These are phyloP conservation scores for Budorcas taxicolor DNA, from an alignment of 2,113 vertebrate genomes.

Conservation along the genomic window DNA sequence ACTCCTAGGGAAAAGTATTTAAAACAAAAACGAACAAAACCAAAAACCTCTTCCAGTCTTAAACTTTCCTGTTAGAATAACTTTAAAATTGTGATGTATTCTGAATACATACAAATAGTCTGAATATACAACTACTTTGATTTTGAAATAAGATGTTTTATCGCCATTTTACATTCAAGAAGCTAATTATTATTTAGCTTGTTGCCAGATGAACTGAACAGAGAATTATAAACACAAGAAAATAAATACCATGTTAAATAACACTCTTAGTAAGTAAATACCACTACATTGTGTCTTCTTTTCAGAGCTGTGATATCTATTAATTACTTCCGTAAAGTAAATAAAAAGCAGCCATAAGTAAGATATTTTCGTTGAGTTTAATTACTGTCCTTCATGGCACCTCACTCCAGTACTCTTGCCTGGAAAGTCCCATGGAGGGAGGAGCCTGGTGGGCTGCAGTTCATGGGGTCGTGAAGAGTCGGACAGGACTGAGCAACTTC, in stretches of 20 bases:
- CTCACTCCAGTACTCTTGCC: too few relatives aligned
- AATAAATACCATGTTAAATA: not conserved
- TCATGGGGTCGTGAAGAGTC: too few relatives aligned
- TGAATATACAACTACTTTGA: not conserved
- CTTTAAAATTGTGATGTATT: not conserved
- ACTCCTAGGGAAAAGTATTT: not conserved
- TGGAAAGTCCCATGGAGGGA: too few relatives aligned
- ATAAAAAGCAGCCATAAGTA: not conserved
- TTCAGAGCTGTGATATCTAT: not conserved
- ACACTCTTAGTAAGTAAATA: not conserved
- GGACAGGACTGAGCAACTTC: too few relatives aligned
- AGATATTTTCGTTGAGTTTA: not conserved
- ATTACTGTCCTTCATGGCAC: not conserved
- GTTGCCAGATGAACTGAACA: not conserved
- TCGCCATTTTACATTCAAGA: not conserved
- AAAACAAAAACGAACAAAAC: not conserved
- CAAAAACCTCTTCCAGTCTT: not conserved
- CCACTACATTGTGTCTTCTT: not conserved
- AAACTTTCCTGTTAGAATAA: not conserved
- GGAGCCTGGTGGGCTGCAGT: too few relatives aligned
- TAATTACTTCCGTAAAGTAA: not conserved
- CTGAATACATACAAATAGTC: not conserved
- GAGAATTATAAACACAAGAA: slow-evolving; percentile 8
- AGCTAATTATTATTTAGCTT: not conserved
- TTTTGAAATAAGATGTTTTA: slow-evolving; percentile 6